These are phyloP conservation scores for Hemitrygon akajei DNA, from an alignment of 2,797 vertebrate species.

Conservation along the genomic window DNA sequence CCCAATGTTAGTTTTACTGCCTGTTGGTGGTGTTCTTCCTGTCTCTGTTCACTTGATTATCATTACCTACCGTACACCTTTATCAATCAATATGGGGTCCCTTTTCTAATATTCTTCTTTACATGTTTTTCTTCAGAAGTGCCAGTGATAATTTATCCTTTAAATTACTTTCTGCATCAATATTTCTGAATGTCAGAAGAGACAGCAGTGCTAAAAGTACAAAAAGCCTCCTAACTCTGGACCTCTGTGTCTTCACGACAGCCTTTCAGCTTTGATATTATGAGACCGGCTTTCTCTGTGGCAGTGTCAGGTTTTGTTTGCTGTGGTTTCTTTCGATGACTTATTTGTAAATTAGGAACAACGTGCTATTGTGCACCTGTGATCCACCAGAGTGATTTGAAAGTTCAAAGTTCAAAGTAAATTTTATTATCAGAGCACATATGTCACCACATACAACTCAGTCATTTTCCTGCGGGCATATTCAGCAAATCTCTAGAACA, in stretches of 20 bases:
- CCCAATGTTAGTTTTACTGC: too few relatives aligned
- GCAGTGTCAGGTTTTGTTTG: background rate
- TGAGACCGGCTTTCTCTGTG: background rate
- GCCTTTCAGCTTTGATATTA: background rate
- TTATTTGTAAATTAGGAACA: background rate
- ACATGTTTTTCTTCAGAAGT: background rate
- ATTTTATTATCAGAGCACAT: too few relatives aligned
- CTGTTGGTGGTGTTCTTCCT: background rate
- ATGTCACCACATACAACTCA: too few relatives aligned
- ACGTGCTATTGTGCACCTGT: background rate
- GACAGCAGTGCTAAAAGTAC: background rate
- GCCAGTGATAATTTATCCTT: too few relatives aligned
- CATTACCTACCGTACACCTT: background rate
- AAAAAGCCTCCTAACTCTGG: background rate
- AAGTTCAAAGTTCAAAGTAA: too few relatives aligned
- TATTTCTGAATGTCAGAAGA: too few relatives aligned
- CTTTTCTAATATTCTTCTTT: background rate
- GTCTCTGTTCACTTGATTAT: background rate
- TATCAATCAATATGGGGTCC: background rate
- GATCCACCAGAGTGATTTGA: too few relatives aligned
- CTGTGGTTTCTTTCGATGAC: background rate
- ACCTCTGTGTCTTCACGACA: background rate
- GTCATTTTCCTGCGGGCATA: too few relatives aligned
- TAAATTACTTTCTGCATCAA: too few relatives aligned
- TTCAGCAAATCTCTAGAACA: too few relatives aligned